Evolutionary conservation across 2,888 invertebrate species (phyloP), one percentile per base, ranked within the genome.

Genomic region (Microctonus brassicae): DNA sequence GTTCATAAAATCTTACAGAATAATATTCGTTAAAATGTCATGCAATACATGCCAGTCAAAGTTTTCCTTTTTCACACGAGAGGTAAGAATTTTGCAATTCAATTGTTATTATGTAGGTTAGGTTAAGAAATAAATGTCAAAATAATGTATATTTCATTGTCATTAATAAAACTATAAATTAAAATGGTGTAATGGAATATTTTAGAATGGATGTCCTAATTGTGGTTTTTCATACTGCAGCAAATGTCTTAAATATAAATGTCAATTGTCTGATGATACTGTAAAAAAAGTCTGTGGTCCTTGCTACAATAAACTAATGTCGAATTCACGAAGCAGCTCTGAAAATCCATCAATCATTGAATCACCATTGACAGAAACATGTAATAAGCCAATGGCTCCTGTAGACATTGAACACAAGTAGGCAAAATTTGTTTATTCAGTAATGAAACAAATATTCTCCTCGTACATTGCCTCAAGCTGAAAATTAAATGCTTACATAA

Each of bases 161-260:
- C n/a, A 13, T 11, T 22, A 47, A 10, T 52, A 47, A 63, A 34
- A 33, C 73, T n/a, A 67, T 71, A 69, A 73, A 66, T 76, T 57
- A 29, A 61, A 58, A 53, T 66, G 67, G 58, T 67, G 42, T 26
- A 2, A 33, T 39, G 11, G 9, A 10, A 66, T 75, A 66, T 70
- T 91, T 76, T 88, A 96, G 95, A 90, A 91, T 88, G 95, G 94
- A 22, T 97, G 96, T 85, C 93, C 94, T 53, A 91, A 91, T 81
- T 97, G 96, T 88, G 95, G 95, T 34, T 93, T 93, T 88, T 93
- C 95, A 60, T 95, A 93, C 88, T 97, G 96, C 86, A 91, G 91
- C 73, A 95, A 94, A 86, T 97, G 96, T 86, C 88, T 96, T 61
- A 91, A 92, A 78, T 91, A 94, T 79, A 93, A 93, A 87, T 89